Conservation (phyloP, 2,113 vertebrate species). For the Alexandromys fortis region DNA sequence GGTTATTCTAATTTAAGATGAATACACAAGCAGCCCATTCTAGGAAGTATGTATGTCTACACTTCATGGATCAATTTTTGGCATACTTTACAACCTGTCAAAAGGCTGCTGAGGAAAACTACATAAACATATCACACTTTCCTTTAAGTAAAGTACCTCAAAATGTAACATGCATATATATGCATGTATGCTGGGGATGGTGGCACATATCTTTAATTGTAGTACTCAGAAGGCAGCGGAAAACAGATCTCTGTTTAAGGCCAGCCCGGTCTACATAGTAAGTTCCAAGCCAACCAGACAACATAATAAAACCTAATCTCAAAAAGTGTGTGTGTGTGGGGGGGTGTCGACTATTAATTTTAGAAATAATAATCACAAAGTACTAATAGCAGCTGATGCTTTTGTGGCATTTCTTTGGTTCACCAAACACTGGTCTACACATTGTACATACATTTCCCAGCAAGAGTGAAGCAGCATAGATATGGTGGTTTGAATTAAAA, state of each 20-base stretch:
- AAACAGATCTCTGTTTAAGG: not conserved
- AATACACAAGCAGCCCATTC: not conserved
- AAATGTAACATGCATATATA: not conserved
- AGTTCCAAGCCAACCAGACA: not conserved
- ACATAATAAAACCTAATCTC: not conserved
- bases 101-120: not conserved
- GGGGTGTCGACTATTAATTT: not conserved
- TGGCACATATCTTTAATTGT: not conserved
- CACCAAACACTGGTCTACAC: not conserved
- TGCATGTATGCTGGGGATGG: not conserved
- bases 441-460: not conserved
- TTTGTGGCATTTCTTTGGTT: not conserved
- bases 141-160: not conserved
- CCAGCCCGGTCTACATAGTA: not conserved
- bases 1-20: not conserved
- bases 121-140: not conserved
- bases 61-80: not conserved
- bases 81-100: not conserved
- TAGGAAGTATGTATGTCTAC: fast-evolving
- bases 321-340: not conserved
- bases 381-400: not conserved
- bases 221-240: not conserved
- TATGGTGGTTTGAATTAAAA: not conserved
- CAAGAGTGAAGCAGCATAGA: not conserved
- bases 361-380: not conserved